Conservation (phyloP, 2,113 vertebrate genomes). For the Brachypteracias leptosomus region DNA sequence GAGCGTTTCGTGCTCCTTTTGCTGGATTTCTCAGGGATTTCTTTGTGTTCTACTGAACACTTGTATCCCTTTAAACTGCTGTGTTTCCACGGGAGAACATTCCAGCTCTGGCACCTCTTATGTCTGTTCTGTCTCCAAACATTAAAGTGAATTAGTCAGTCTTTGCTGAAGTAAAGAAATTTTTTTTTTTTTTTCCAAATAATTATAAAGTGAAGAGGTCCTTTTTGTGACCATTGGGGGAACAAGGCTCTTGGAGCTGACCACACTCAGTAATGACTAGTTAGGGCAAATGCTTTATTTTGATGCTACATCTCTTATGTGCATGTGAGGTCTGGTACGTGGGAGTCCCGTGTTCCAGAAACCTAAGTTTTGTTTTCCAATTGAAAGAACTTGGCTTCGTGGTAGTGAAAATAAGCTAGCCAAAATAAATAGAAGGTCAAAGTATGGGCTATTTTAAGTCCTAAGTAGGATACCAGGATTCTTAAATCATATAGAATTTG, state of each 20-base stretch:
- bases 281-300: conserved; percentile 16
- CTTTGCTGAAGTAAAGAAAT: conserved; percentile 11
- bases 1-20: background rate
- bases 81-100: background rate
- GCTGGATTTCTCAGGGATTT: background rate
- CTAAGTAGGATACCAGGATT: conserved; percentile 5
- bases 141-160: background rate
- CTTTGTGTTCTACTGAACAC: background rate
- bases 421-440: conserved; percentile 45
- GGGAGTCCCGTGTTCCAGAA: background rate
- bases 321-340: conserved; percentile 28
- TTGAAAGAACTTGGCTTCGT: conserved; percentile 9
- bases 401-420: background rate
- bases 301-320: background rate
- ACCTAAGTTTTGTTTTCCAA: conserved; percentile 27
- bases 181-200: background rate
- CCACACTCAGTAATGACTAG: background rate
- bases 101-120: conserved; percentile 12
- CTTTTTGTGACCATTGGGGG: background rate
- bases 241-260: background rate
- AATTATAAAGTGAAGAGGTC: background rate
- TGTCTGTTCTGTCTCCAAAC: background rate
- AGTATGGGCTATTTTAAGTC: conserved; percentile 29
- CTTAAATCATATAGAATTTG: conserved; percentile 47
- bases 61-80: background rate